Conservation (phyloP, 2,888 invertebrate genomes). For the Lasioglossum oenotherae region DNA sequence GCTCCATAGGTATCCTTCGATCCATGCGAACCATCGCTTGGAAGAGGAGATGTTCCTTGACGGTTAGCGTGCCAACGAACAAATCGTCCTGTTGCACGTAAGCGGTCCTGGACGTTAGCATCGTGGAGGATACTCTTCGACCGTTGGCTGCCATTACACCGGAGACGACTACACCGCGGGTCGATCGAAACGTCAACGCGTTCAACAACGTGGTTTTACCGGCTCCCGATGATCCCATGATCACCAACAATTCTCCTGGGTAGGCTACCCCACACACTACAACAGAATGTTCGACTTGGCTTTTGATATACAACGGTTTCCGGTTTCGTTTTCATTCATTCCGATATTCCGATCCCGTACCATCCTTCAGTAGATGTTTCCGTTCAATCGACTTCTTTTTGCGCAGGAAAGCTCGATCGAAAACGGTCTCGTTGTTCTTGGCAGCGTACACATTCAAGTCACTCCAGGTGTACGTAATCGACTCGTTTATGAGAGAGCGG, state of each 20-base stretch:
- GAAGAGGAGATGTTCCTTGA: slow-evolving; percentile 94
- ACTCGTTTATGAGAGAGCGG: slow-evolving; percentile 26
- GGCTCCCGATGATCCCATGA: slow-evolving; percentile 96
- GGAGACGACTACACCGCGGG: slow-evolving; percentile 88
- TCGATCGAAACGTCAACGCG: slow-evolving; percentile 93
- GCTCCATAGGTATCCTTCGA: slow-evolving; percentile 89
- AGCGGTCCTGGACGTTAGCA: slow-evolving; percentile 91
- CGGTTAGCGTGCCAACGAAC: slow-evolving; percentile 95
- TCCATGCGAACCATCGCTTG: slow-evolving; percentile 95
- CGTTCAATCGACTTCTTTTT: slow-evolving; percentile 72
- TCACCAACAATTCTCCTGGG: slow-evolving; percentile 94
- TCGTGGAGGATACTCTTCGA: slow-evolving; percentile 89
- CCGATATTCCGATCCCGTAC: slow-evolving; percentile 83
- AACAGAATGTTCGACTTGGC: slow-evolving; percentile 30
- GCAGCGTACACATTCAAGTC: slow-evolving; percentile 90
- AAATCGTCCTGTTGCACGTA: slow-evolving; percentile 98
- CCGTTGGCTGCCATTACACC: slow-evolving; percentile 90
- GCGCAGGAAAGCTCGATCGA: slow-evolving; percentile 65
- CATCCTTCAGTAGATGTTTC: slow-evolving; percentile 90
- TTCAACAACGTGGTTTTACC: slow-evolving; percentile 98
- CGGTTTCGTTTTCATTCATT: neutral
- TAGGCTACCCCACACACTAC: slow-evolving; percentile 93
- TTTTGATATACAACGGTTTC: neutral
- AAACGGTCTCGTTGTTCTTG: slow-evolving; percentile 85
- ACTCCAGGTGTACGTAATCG: slow-evolving; percentile 91